Evolutionary conservation across 2,113 vertebrate genomes (phyloP).

Genomic region (Sturnus vulgaris): DNA sequence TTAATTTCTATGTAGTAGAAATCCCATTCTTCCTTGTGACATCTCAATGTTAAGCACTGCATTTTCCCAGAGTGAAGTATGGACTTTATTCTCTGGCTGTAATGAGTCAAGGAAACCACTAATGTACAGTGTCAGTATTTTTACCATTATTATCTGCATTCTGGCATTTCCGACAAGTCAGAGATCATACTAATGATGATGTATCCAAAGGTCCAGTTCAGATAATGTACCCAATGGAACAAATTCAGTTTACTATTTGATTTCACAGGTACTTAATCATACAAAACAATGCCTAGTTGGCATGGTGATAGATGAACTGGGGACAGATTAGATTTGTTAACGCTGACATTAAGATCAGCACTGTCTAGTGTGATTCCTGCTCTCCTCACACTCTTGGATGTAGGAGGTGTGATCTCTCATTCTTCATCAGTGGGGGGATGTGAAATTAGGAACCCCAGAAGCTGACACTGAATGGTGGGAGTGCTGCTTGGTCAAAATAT

Average conservation of each 20-base stretch:
- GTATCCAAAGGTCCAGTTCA: not conserved
- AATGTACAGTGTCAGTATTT: not conserved
- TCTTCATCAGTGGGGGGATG: not conserved
- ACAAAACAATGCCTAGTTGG: not conserved
- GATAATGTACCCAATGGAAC: not conserved
- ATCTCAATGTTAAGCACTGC: not conserved
- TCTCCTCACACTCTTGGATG: not conserved
- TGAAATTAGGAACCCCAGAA: constrained; percentile 1
- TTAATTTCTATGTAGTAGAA: not conserved
- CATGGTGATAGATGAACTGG: constrained; percentile 4
- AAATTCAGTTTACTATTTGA: constrained; percentile 42
- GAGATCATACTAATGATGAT: not conserved
- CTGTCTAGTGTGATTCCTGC: not conserved
- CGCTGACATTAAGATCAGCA: not conserved
- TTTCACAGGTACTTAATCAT: constrained; percentile 18
- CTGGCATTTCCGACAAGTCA: not conserved
- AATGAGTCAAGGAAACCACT: not conserved
- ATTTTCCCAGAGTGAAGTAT: not conserved
- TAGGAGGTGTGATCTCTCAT: constrained; percentile 3
- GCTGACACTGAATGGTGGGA: not conserved
- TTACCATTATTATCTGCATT: not conserved
- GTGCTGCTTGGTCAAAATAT: not conserved
- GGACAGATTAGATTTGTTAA: constrained; percentile 21
- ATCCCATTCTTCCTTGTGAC: not conserved
- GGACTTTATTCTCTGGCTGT: not conserved